Conservation (phyloP, 2,797 vertebrate species). For the Manis pentadactyla region DNA sequence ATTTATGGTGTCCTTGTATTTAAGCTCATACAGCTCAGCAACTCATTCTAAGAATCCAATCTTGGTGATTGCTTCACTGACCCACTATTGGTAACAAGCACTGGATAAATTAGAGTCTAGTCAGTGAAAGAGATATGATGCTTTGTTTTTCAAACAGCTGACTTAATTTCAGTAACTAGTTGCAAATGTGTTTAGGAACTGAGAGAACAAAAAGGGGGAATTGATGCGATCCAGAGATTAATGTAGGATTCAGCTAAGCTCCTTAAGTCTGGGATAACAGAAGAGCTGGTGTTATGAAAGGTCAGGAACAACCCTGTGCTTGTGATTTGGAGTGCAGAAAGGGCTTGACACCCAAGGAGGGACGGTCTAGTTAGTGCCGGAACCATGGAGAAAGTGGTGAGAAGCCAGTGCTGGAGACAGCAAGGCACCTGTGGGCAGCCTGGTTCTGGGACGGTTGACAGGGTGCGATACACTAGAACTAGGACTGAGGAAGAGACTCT, state of each 20-base stretch:
- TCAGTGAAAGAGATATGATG: slow-evolving; percentile 22
- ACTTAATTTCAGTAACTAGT: neutral
- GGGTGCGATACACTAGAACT: neutral
- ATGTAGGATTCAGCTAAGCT: neutral
- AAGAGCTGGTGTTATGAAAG: neutral
- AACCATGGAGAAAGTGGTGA: neutral
- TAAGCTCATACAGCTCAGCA: neutral
- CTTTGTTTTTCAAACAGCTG: neutral
- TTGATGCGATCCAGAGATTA: neutral
- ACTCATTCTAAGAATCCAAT: neutral
- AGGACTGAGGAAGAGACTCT: neutral
- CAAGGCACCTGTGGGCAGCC: neutral
- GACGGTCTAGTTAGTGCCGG: neutral
- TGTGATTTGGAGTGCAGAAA: neutral
- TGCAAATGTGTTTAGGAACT: neutral
- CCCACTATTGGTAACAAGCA: neutral
- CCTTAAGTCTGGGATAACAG: neutral
- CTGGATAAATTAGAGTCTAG: neutral
- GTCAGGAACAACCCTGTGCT: neutral
- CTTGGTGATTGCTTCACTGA: neutral
- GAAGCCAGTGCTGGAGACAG: neutral
- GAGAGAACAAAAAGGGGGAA: neutral
- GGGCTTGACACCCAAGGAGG: neutral
- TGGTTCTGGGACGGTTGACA: neutral
- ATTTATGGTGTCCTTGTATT: neutral